Evolutionary conservation across 2,888 invertebrate genomes (phyloP).

Genomic region (Antitype chi): DNA sequence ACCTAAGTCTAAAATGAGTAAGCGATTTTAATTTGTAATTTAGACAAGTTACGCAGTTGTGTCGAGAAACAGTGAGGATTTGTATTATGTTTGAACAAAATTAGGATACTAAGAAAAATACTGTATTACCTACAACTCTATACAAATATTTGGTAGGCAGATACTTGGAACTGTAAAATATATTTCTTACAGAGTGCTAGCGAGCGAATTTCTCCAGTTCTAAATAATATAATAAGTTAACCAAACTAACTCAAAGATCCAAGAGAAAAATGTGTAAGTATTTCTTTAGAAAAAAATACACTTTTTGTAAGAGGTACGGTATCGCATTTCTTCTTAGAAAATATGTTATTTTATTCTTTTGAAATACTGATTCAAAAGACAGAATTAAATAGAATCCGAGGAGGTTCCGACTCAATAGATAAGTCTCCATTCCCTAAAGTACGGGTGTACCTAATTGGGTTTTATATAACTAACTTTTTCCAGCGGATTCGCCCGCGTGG

Average conservation of each 20-base stretch:
- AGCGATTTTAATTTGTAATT: background rate
- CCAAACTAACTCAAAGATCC: background rate
- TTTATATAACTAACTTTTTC: background rate
- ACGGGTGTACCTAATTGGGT: background rate
- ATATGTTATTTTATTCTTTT: background rate
- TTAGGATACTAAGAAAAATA: background rate
- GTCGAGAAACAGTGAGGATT: background rate
- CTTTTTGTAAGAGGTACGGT: background rate
- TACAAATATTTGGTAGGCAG: background rate
- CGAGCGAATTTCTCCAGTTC: background rate
- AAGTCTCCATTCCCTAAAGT: background rate
- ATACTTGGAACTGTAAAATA: background rate
- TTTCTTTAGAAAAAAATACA: background rate
- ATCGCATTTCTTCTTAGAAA: background rate
- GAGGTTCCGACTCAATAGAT: background rate
- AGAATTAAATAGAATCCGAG: background rate
- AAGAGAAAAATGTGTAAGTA: background rate
- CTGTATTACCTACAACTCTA: background rate
- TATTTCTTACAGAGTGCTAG: background rate
- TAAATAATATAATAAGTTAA: background rate
- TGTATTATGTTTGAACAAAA: background rate
- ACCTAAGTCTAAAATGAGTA: no score
- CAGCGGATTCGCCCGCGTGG: no score
- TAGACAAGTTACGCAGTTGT: background rate
- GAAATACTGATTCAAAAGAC: background rate